Conservation (phyloP, 2,888 invertebrate genomes). For the Dendrolimus houi region DNA sequence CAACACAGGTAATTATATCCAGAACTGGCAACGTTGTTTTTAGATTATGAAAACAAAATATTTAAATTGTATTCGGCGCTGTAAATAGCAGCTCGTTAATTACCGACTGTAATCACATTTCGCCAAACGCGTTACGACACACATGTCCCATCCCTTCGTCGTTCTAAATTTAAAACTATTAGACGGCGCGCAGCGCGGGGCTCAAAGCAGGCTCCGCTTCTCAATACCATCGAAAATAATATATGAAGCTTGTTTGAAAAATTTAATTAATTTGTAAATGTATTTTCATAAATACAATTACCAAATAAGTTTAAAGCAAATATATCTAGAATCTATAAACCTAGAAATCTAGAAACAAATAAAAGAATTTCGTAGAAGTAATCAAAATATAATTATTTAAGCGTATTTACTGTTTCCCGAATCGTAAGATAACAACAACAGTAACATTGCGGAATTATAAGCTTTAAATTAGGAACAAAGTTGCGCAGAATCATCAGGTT, state of each 20-base stretch:
- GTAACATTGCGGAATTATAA: too few species aligned
- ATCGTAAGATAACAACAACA: too few species aligned
- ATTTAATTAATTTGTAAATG: too few species aligned
- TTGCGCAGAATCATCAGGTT: slow-evolving; percentile 37
- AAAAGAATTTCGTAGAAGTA: too few species aligned
- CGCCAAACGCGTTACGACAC: slow-evolving; percentile 74
- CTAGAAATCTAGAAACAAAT: too few species aligned
- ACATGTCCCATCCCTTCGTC: slow-evolving; percentile 75
- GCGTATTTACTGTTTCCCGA: too few species aligned
- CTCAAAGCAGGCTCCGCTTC: slow-evolving; percentile 57
- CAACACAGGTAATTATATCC: background rate
- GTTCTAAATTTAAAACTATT: slow-evolving; percentile 73
- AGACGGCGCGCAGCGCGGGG: slow-evolving; percentile 41
- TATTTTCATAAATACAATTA: too few species aligned
- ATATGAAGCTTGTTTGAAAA: slow-evolving; percentile 45
- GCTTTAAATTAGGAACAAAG: slow-evolving; percentile 26
- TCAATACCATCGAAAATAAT: slow-evolving; percentile 62
- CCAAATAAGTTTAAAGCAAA: too few species aligned
- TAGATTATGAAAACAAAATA: slow-evolving; percentile 49
- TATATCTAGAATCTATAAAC: too few species aligned
- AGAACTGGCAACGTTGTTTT: slow-evolving; percentile 7
- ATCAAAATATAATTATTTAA: too few species aligned
- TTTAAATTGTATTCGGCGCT: slow-evolving; percentile 43
- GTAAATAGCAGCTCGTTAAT: slow-evolving; percentile 72
- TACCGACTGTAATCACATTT: slow-evolving; percentile 73